Evolutionary conservation across 2,113 vertebrate genomes (phyloP).

Genomic region (Pachypanchax playfairii): DNA sequence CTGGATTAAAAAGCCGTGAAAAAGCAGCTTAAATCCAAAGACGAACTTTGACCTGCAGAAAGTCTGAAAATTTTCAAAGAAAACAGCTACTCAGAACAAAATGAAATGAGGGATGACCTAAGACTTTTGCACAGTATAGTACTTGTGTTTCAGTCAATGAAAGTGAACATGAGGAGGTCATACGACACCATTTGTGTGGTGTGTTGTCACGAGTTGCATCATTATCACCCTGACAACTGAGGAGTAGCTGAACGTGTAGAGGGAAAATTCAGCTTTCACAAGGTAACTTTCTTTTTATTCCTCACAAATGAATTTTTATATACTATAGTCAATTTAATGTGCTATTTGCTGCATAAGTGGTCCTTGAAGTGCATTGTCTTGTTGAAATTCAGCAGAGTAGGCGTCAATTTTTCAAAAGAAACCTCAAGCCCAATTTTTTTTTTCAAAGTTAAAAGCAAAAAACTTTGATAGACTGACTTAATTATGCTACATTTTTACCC

Average conservation of each 20-base stretch:
- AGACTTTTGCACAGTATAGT: conserved; percentile 19
- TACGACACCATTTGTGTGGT: conserved; percentile 43
- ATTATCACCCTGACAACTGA: conserved; percentile 60
- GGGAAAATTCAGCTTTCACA: conserved; percentile 16
- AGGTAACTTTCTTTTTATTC: conserved; percentile 65
- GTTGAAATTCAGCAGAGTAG: too few relatives aligned
- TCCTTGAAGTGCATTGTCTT: too few relatives aligned
- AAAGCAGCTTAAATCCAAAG: too few relatives aligned
- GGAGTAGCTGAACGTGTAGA: conserved; percentile 30
- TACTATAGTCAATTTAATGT: conserved; percentile 13
- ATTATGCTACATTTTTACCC: too few relatives aligned
- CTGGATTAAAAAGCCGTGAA: too few relatives aligned
- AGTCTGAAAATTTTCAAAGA: too few relatives aligned
- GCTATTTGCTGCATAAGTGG: neutral
- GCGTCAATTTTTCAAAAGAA: too few relatives aligned
- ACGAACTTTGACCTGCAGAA: too few relatives aligned
- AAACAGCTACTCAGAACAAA: too few relatives aligned
- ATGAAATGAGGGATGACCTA: neutral
- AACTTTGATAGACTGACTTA: too few relatives aligned
- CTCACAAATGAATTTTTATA: conserved; percentile 18
- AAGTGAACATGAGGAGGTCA: conserved; percentile 68
- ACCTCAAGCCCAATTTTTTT: too few relatives aligned
- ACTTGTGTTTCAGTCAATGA: conserved; percentile 39
- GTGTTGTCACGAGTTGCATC: conserved; percentile 30
- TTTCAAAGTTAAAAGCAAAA: too few relatives aligned